These are phyloP conservation scores for Augochlora pura DNA, from an alignment of 1,140 invertebrate genomes.

Conservation along the genomic window DNA sequence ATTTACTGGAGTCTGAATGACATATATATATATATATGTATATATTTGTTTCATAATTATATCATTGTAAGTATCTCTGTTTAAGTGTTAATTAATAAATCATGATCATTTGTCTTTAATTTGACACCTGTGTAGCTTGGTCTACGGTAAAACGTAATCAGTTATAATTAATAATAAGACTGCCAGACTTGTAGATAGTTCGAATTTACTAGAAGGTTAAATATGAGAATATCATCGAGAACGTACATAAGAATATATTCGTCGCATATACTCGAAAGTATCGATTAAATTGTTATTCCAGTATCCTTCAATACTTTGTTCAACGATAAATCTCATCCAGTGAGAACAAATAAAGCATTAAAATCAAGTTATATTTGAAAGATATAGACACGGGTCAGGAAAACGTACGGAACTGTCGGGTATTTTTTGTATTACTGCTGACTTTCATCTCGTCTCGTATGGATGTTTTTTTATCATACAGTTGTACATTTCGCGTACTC, in stretches of 20 bases:
- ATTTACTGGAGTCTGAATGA: slow-evolving; percentile 41
- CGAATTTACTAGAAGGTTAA: slow-evolving; percentile 50
- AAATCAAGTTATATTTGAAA: slow-evolving; percentile 49
- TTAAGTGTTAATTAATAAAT: slow-evolving; percentile 37
- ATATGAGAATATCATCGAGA: slow-evolving; percentile 53
- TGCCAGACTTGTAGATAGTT: slow-evolving; percentile 48
- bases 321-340: slow-evolving; percentile 49
- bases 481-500: slow-evolving; percentile 61
- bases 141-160: slow-evolving; percentile 41
- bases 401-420: slow-evolving; percentile 69
- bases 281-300: slow-evolving; percentile 45
- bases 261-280: slow-evolving; percentile 45
- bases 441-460: slow-evolving; percentile 47
- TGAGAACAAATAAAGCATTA: slow-evolving; percentile 48
- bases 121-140: slow-evolving; percentile 16
- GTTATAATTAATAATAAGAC: slow-evolving; percentile 16
- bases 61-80: slow-evolving; percentile 26
- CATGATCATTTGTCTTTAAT: slow-evolving; percentile 25
- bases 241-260: slow-evolving; percentile 51
- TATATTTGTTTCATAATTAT: slow-evolving; percentile 33
- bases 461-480: slow-evolving; percentile 58
- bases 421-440: slow-evolving; percentile 44
- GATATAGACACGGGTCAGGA: slow-evolving; percentile 64
- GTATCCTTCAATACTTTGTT: slow-evolving; percentile 31
- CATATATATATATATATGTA: slow-evolving; percentile 29